phyloP scores from a whole-genome alignment of 2,797 vertebrate genomes.

The Sparus aurata region DNA sequence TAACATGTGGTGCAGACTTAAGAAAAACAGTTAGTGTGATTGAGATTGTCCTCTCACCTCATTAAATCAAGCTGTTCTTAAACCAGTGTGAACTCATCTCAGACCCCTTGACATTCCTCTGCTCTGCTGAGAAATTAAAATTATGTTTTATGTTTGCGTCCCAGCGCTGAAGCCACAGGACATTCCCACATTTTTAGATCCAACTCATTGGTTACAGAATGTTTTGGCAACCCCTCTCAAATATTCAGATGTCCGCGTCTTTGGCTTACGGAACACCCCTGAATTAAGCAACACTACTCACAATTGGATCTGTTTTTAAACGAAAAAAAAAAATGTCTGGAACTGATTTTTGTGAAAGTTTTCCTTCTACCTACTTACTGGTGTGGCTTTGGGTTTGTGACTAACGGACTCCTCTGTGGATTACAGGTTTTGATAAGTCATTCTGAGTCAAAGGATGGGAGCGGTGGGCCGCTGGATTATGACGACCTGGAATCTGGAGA shows the following conservation, averaged over 20 bases:
- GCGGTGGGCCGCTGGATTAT: constrained; percentile 87
- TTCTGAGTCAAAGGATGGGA: constrained; percentile 88
- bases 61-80: constrained; percentile 34
- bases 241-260: constrained; percentile 33
- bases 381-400: constrained; percentile 24
- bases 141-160: constrained; percentile 53
- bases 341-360: constrained; percentile 19
- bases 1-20: constrained; percentile 22
- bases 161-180: constrained; percentile 62
- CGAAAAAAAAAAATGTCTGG: constrained; percentile 2
- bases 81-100: constrained; percentile 36
- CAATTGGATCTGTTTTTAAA: constrained; percentile 2
- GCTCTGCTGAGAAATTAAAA: constrained; percentile 63
- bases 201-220: constrained; percentile 58
- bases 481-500: constrained; percentile 91
- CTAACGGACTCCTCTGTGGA: constrained; percentile 42
- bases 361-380: constrained; percentile 1
- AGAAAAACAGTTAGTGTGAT: constrained; percentile 33
- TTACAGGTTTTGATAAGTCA: constrained; percentile 91
- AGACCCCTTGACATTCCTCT: constrained; percentile 42
- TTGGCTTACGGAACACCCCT: constrained; percentile 7
- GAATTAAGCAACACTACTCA: constrained; percentile 46
- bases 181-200: constrained; percentile 74
- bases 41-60: constrained; percentile 38
- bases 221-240: constrained; percentile 50